phyloP scores from a whole-genome alignment of 2,888 invertebrate genomes.

The Tanypteryx hageni region DNA sequence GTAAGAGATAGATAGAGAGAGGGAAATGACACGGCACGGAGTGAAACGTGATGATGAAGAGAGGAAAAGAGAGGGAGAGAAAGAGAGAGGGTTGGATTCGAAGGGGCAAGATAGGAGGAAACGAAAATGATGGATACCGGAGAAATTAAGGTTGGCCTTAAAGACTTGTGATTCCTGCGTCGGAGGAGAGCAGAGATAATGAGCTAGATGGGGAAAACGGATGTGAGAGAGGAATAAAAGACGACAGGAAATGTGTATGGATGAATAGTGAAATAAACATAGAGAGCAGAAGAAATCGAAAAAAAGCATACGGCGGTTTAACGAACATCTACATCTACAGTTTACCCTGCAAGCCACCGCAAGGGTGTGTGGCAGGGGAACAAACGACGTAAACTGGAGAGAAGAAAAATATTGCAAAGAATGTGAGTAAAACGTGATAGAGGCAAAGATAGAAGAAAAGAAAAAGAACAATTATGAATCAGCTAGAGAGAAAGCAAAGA shows the following conservation, averaged over 20 bases:
- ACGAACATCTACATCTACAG: no score
- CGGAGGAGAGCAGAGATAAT: not conserved
- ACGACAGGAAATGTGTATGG: not conserved
- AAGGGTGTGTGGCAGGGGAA: not conserved
- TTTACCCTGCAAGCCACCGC: no score
- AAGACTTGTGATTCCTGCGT: not conserved
- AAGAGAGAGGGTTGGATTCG: not conserved
- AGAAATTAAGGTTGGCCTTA: conserved; percentile 12
- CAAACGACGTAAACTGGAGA: not conserved
- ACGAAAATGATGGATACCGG: not conserved
- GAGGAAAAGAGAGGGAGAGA: not conserved
- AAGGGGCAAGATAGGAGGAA: not conserved
- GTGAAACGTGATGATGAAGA: not conserved
- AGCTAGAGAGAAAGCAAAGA: no score
- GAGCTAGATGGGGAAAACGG: not conserved
- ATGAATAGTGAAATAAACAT: not conserved
- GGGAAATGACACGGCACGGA: conserved; percentile 16
- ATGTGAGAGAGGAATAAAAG: not conserved
- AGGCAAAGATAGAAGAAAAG: no score
- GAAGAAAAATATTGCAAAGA: no score
- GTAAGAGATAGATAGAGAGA: not conserved
- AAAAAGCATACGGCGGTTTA: not conserved
- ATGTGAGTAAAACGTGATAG: no score
- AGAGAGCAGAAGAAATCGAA: not conserved
- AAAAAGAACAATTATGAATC: no score